Base-by-base conservation (phyloP, 2,888 invertebrate genomes). In the Drosophila rubida region DNA sequence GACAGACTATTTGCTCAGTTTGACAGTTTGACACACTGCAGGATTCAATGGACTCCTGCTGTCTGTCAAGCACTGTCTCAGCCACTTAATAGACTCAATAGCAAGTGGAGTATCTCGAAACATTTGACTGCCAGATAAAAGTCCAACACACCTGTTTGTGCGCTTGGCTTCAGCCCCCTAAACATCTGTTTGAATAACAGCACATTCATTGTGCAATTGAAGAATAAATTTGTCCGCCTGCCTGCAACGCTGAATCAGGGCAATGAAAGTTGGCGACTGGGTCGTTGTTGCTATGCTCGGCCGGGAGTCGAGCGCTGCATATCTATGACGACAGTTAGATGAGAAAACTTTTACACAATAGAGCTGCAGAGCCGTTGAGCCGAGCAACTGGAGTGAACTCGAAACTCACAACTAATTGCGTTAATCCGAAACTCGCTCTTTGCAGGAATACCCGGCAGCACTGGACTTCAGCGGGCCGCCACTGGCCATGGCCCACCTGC, bases 361-460 rank as follows among this genome's bases (percentile, higher is more conserved):
- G 55, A 68, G 45, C 27, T 45, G 41, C 50, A 30, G 27, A 62
- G 53, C 55, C 30, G 53, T 41, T 37, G 48, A 67, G 50, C 57
- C 23, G 70, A 57, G 65, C 60, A 59, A 63, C 59, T 67, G 41
- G 37, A 35, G 19, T 25, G 25, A 25, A 13, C 30, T 14, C 50
- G 16, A 27, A 16, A 16, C 27, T 11, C 14, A 9, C 14, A 19
- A 27, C 51, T 41, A 41, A 51, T 48, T 48, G 48, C 44, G 14
- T 30, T 11, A 42, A 23, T 11, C 39, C 46, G 14, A 35, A 16
- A 27, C 51, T 14, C 27, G 22, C 11, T 55, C 48, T 39, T 84
- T 87, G 0, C 72, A 92, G 92, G 92, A 92, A 75, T 92, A 92
- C 78, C 89, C 92, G 7, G 87, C 90, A n/a, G 90, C 91, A 70